Evolutionary conservation across 2,113 vertebrate species (phyloP).

Genomic region (Osmerus mordax): DNA sequence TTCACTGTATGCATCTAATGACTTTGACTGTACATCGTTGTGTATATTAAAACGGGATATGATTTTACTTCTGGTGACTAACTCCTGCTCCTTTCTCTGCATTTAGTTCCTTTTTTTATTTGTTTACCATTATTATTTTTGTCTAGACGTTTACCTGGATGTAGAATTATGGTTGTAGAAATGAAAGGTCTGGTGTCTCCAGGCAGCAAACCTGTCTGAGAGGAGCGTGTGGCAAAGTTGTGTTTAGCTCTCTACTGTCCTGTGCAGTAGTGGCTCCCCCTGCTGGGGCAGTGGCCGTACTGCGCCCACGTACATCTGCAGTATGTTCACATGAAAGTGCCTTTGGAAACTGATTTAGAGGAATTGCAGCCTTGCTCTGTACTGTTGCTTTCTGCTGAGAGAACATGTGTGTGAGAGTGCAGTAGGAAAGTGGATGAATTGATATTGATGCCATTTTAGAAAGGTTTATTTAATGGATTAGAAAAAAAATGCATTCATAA

Average conservation of each 20-base stretch:
- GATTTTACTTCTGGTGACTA: slow-evolving; percentile 49
- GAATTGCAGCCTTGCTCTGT: slow-evolving; percentile 82
- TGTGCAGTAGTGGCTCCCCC: too few species aligned
- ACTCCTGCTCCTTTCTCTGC: slow-evolving; percentile 48
- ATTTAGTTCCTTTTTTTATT: slow-evolving; percentile 21
- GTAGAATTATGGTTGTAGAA: slow-evolving; percentile 30
- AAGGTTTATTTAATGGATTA: slow-evolving; percentile 64
- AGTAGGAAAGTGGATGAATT: slow-evolving; percentile 37
- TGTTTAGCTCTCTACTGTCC: too few species aligned
- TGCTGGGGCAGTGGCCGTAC: slow-evolving; percentile 71
- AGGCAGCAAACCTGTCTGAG: not conserved
- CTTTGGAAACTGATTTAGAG: slow-evolving; percentile 89
- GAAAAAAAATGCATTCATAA: slow-evolving; percentile 51
- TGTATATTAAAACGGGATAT: slow-evolving; percentile 47
- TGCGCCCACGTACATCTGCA: slow-evolving; percentile 87
- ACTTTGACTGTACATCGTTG: slow-evolving; percentile 29
- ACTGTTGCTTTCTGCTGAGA: slow-evolving; percentile 71
- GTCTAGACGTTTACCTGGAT: not conserved
- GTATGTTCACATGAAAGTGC: slow-evolving; percentile 98
- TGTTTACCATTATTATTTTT: slow-evolving; percentile 8
- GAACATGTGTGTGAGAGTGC: slow-evolving; percentile 50
- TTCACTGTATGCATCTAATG: slow-evolving; percentile 43
- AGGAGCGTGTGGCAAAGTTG: too few species aligned
- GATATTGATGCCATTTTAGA: slow-evolving; percentile 68
- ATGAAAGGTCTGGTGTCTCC: slow-evolving; percentile 2